These are phyloP conservation scores for Poicephalus gulielmi DNA, from an alignment of 2,113 vertebrate genomes.

Conservation along the genomic window DNA sequence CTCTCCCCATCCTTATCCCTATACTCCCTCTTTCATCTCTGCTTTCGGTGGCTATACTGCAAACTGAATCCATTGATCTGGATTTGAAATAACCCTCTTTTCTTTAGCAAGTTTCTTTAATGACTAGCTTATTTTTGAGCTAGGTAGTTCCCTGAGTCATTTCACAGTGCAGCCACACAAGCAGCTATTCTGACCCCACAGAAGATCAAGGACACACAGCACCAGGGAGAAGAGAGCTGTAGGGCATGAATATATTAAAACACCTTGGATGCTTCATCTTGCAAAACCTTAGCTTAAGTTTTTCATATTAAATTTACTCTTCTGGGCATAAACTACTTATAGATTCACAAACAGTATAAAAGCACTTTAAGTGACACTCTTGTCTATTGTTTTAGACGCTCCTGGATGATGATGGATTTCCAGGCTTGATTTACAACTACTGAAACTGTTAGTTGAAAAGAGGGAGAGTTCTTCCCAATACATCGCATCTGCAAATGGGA, in stretches of 20 bases:
- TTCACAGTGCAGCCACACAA: background rate
- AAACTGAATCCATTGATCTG: background rate
- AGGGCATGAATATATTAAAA: background rate
- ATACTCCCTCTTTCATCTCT: background rate
- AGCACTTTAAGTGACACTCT: background rate
- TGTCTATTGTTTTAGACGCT: background rate
- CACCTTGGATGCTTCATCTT: background rate
- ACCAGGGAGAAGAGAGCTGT: background rate
- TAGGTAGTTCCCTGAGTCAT: background rate
- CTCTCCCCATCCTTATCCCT: background rate
- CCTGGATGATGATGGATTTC: background rate
- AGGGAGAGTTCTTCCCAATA: background rate
- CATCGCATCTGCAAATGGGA: background rate
- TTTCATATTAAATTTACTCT: background rate
- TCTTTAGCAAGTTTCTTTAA: background rate
- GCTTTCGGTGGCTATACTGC: background rate
- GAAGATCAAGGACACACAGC: background rate
- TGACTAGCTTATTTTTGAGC: background rate
- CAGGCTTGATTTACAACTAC: background rate
- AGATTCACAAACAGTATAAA: background rate
- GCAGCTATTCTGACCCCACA: background rate
- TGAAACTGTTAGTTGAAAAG: background rate
- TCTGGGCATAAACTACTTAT: background rate
- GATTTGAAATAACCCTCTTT: background rate
- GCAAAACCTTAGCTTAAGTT: background rate